These are phyloP conservation scores for Mayetiola destructor DNA, from an alignment of 2,888 invertebrate genomes.

Conservation along the genomic window DNA sequence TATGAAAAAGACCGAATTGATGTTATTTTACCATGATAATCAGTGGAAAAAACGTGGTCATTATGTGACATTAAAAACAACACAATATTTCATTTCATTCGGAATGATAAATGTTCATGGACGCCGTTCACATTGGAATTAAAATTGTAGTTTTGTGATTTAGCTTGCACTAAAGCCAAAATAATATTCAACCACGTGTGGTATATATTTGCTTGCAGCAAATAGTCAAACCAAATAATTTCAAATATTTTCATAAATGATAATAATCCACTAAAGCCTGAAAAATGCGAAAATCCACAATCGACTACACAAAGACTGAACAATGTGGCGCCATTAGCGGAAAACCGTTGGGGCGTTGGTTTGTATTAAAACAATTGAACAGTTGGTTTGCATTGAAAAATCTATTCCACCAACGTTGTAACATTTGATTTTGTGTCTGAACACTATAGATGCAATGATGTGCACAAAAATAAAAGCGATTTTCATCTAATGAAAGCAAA, in stretches of 20 bases:
- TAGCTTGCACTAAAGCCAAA: too few species aligned
- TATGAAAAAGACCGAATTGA: too few species aligned
- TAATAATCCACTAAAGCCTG: constrained; percentile 6
- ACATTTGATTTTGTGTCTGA: neutral
- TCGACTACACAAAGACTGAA: too few species aligned
- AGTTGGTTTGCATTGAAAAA: neutral
- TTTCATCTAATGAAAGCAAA: neutral
- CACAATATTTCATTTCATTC: constrained; percentile 8
- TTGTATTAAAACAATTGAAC: too few species aligned
- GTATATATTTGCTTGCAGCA: neutral
- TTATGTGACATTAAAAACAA: constrained; percentile 6
- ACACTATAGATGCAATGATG: neutral
- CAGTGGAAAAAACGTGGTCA: too few species aligned
- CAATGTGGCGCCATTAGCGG: neutral
- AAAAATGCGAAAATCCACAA: neutral
- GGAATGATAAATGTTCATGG: constrained; percentile 7
- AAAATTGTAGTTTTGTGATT: neutral
- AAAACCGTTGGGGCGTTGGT: too few species aligned
- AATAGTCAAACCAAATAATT: neutral
- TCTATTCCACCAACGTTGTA: neutral
- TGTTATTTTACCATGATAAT: too few species aligned
- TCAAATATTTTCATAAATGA: constrained; percentile 10
- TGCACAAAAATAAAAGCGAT: neutral
- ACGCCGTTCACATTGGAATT: neutral
- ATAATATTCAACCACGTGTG: too few species aligned